A percentile compares a stretch with the other conserved stretches of the same genome.
Evolutionary conservation across 2,797 vertebrate genomes (phyloP).

Genomic region (Argyrosomus regius): DNA sequence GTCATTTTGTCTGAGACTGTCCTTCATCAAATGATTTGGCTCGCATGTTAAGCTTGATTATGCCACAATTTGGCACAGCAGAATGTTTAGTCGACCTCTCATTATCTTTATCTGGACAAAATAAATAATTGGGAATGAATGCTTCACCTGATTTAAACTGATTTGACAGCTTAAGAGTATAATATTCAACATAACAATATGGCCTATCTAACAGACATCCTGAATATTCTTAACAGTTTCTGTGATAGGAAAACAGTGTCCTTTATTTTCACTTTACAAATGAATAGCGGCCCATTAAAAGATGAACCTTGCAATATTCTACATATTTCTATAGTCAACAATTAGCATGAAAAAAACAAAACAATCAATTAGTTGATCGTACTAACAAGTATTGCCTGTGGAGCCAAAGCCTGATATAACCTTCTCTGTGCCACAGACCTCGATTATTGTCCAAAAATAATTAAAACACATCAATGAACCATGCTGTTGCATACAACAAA

Average conservation of each 20-base stretch:
- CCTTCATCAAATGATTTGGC: constrained; percentile 74
- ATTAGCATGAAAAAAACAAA: not conserved
- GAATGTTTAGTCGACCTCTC: constrained; percentile 37
- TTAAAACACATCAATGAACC: not conserved
- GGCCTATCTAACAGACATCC: not conserved
- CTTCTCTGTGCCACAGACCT: not conserved
- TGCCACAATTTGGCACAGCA: constrained; percentile 53
- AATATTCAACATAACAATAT: constrained; percentile 1
- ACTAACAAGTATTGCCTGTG: not conserved
- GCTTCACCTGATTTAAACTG: constrained; percentile 33
- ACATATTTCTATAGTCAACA: not conserved
- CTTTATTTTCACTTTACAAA: constrained; percentile 3
- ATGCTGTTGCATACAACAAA: constrained; percentile 1
- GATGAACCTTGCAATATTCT: not conserved
- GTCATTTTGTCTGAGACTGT: constrained; percentile 65
- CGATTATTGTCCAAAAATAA: not conserved
- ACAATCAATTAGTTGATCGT: not conserved
- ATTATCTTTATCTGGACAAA: constrained; percentile 62
- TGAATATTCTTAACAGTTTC: not conserved
- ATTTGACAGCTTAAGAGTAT: constrained; percentile 6
- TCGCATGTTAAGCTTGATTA: constrained; percentile 57
- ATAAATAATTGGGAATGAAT: constrained; percentile 43
- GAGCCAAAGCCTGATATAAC: not conserved
- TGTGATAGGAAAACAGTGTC: not conserved
- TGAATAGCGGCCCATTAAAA: not conserved